Base-by-base conservation (phyloP, 2,113 vertebrate genomes). In the Epinephelus moara region DNA sequence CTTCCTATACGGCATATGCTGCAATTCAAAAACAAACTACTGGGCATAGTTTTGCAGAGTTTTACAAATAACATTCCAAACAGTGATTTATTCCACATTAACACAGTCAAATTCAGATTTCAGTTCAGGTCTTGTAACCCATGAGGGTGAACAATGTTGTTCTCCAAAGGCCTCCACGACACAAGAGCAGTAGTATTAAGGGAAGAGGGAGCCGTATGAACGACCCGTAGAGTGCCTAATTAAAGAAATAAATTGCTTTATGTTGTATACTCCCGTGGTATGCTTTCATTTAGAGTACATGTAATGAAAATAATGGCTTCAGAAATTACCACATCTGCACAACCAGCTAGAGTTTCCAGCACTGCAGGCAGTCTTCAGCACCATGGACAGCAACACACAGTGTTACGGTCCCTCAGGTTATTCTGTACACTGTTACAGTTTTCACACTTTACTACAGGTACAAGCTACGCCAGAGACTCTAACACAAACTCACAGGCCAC, bases 331-430 rank as follows among this genome's bases (percentile, higher is more conserved):
- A 2, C 66, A 37, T n/a, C 23, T 45, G 33, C 3, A 19, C 4
- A 40, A 10, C 6, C 23, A 69, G 30, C 19, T 1, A 64, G 33
- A 70, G 45, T 61, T 27, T 19, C 50, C 55, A 69, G 74, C 37
- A 57, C 15, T n/a, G 18, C 61, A 27, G 64, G 6, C 63, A 17
- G 60, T 61, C 57, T 71, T 88, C 90, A 95, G 93, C 56, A 94
- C 93, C 87, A 81, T 45, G 92, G 94, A 91, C 93, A 92, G 87
- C 25, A 13, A 85, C 85, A 80, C 33, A 19, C 8, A 40, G 45
- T 52, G 55, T 40, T 64, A 19, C 11, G 27, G 25, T 42, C 18
- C 63, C 40, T 42, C 59, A 27, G 49, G 45, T n/a, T 40, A 11
- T 10, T 37, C 19, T 30, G 57, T 23, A 21, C 15, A 69, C 25